Evolutionary conservation across 2,888 invertebrate genomes (phyloP).

Genomic region (Ctenicera cuprea): DNA sequence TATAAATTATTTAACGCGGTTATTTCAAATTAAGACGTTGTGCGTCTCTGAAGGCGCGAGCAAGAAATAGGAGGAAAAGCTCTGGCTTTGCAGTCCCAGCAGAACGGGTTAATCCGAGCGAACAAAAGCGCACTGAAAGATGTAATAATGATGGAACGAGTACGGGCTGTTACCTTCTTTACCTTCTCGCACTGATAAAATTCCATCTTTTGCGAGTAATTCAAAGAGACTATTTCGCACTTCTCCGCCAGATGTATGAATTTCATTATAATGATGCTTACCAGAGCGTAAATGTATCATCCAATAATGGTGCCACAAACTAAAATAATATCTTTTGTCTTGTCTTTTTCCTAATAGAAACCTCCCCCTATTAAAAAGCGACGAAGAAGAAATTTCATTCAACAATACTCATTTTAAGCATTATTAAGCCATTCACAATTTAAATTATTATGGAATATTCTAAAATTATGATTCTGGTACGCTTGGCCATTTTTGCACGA

Average conservation of each 20-base stretch:
- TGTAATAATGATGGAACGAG: slow-evolving; percentile 57
- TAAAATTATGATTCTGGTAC: no score
- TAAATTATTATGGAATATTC: no score
- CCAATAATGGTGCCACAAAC: slow-evolving; percentile 19
- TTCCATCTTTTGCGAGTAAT: slow-evolving; percentile 50
- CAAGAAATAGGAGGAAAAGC: slow-evolving; percentile 42
- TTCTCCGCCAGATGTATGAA: slow-evolving; percentile 47
- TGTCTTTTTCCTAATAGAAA: no score
- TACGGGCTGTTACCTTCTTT: slow-evolving; percentile 53
- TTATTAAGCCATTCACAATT: no score
- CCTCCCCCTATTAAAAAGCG: no score
- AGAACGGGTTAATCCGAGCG: slow-evolving; percentile 59
- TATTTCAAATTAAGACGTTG: slow-evolving; percentile 64
- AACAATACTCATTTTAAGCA: no score
- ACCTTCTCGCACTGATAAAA: slow-evolving; percentile 48
- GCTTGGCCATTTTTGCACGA: no score
- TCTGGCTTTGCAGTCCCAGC: slow-evolving; percentile 36
- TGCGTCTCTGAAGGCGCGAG: slow-evolving; percentile 53
- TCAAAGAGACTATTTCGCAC: slow-evolving; percentile 52
- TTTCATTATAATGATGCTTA: slow-evolving; percentile 53
- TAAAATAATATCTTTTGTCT: slow-evolving; percentile 5
- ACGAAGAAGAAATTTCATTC: no score
- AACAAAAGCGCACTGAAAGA: slow-evolving; percentile 57
- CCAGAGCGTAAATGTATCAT: slow-evolving; percentile 45
- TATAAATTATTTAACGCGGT: slow-evolving; percentile 65